Conservation (phyloP, 2,888 invertebrate species). For the Cephus spinipes region DNA sequence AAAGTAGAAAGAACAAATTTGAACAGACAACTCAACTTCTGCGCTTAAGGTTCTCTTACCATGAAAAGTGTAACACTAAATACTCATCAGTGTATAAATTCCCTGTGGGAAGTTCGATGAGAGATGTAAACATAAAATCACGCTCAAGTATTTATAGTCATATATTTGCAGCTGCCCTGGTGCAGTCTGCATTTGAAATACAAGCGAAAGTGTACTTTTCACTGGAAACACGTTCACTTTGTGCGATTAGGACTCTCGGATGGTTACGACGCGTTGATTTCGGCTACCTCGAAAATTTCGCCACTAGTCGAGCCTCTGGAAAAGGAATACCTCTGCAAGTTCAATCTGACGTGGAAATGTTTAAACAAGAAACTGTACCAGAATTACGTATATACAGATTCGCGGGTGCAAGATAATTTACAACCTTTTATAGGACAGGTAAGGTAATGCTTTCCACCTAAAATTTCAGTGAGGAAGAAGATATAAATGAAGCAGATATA, state of each 20-base stretch:
- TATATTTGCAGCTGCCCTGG: no score
- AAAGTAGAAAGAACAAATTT: constrained; percentile 7
- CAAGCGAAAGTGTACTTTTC: no score
- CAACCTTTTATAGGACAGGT: constrained; percentile 70
- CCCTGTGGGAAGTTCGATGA: no score
- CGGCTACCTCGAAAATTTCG: constrained; percentile 72
- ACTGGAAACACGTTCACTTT: not conserved
- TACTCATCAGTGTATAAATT: no score
- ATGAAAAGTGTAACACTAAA: no score
- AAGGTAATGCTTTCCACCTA: constrained; percentile 28
- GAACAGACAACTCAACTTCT: not conserved
- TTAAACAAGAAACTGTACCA: constrained; percentile 78
- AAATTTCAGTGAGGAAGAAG: not conserved
- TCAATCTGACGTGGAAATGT: constrained; percentile 76
- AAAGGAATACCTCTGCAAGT: constrained; percentile 72
- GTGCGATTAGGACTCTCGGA: constrained; percentile 69
- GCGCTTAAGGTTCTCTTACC: not conserved
- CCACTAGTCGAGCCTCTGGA: constrained; percentile 73
- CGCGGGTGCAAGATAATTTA: constrained; percentile 70
- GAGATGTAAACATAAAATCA: no score
- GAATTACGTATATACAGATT: constrained; percentile 67
- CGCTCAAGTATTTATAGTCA: no score
- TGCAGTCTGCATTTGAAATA: no score
- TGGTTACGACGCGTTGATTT: constrained; percentile 74
- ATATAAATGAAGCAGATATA: not conserved